phyloP scores from a whole-genome alignment of 2,888 invertebrate species.

The Hirtodrosophila duncani region DNA sequence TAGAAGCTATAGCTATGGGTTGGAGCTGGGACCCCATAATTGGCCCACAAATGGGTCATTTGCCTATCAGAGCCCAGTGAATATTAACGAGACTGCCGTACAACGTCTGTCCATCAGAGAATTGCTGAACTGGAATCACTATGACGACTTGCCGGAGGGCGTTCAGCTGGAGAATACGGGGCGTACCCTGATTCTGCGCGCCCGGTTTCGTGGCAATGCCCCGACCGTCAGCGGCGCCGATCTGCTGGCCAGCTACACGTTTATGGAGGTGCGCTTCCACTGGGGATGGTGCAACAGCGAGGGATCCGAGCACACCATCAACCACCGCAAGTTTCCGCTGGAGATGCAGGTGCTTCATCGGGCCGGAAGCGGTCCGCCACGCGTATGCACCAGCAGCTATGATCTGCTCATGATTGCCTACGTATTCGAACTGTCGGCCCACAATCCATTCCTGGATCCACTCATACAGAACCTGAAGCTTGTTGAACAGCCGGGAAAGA shows the following conservation, averaged over 20 bases:
- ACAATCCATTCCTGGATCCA: slow-evolving; percentile 81
- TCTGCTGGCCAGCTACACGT: slow-evolving; percentile 79
- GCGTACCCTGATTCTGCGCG: slow-evolving; percentile 75
- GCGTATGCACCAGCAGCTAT: slow-evolving; percentile 68
- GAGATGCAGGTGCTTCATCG: slow-evolving; percentile 80
- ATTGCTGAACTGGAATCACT: slow-evolving; percentile 80
- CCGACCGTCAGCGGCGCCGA: slow-evolving; percentile 79
- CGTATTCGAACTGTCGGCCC: slow-evolving; percentile 79
- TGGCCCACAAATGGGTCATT: slow-evolving; percentile 65
- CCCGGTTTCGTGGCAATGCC: slow-evolving; percentile 66
- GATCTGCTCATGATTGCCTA: slow-evolving; percentile 79
- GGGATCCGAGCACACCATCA: slow-evolving; percentile 82
- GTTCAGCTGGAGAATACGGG: slow-evolving; percentile 80
- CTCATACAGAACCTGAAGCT: slow-evolving; percentile 79
- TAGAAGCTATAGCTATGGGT: slow-evolving; percentile 33
- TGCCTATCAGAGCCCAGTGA: slow-evolving; percentile 78
- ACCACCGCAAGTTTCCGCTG: slow-evolving; percentile 80
- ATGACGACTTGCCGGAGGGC: slow-evolving; percentile 78
- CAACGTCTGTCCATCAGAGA: slow-evolving; percentile 73
- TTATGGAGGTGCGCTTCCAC: slow-evolving; percentile 80
- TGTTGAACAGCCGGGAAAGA: slow-evolving; percentile 77
- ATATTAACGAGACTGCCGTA: slow-evolving; percentile 74
- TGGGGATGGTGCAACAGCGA: slow-evolving; percentile 81
- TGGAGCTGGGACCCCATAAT: slow-evolving; percentile 74
- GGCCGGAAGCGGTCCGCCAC: slow-evolving; percentile 51